Evolutionary conservation across 2,113 vertebrate species (phyloP), one percentile per base, ranked within the genome.

Genomic region (Paramisgurnus dabryanus): DNA sequence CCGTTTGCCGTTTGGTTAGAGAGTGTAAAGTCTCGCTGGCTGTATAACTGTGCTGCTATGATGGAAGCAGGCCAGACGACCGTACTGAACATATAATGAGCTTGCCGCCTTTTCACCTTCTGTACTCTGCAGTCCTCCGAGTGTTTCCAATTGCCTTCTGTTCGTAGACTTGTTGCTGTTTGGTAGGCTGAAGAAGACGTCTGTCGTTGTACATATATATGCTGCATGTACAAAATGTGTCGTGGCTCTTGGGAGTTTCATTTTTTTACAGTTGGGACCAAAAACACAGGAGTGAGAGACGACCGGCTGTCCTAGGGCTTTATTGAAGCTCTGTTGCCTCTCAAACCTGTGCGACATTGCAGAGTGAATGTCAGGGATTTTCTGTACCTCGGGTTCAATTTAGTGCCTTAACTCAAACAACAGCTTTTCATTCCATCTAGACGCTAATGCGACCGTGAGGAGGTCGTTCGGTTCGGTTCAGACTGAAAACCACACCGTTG

Each of bases 311-410:
- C 74, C 58, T 13, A 34, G 67, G 85, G 84, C 82, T 84, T 6
- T 85, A 65, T 49, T 13, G 74, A 80, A 84, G 88, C 87, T 69
- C 67, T 13, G 85, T 84, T 85, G 87, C 86, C 87, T 90, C 86
- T 89, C 88, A 80, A 84, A 34, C 87, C 89, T 87, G 91, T 91
- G 92, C 90, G 87, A 90, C 90, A 91, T 93, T 78, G 85, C 87
- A 87, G 89, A 93, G 90, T 85, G 90, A 93, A 92, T 91, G 92
- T 94, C 92, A 93, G 92, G 92, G 92, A 94, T 93, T 90, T 89
- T 86, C 87, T 92, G 92, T 93, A 94, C 93, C 92, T 94, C 93
- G 90, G 92, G 92, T 93, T 93, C 92, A 92, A 92, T 90, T 87
- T 92, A 94, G 93, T 94, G 93, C 93, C 93, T 94, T 94, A 94